These are phyloP conservation scores for Erpobdella octoculata DNA, from an alignment of 2,888 invertebrate species.

Conservation along the genomic window DNA sequence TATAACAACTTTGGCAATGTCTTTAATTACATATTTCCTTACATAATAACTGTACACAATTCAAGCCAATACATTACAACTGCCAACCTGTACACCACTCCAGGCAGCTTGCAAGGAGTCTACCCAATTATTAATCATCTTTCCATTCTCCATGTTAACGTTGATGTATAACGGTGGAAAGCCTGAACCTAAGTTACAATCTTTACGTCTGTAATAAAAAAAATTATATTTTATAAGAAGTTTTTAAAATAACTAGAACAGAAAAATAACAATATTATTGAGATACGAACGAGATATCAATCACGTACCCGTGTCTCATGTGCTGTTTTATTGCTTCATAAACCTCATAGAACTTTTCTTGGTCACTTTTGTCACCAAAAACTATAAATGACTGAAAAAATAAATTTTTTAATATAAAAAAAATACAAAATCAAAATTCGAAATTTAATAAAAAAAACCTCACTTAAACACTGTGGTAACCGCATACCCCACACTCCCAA, in stretches of 20 bases:
- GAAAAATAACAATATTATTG: no score
- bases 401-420: conserved; percentile 18
- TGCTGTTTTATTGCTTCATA: conserved; percentile 58
- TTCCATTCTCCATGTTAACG: conserved; percentile 59
- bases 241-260: neutral
- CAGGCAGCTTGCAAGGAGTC: conserved; percentile 60
- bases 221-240: neutral
- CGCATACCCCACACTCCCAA: no score
- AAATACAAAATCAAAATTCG: neutral
- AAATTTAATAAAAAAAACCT: no score
- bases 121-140: conserved; percentile 60
- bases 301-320: conserved; percentile 58
- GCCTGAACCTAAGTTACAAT: conserved; percentile 58
- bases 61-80: no score
- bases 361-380: conserved; percentile 59
- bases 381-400: conserved; percentile 56
- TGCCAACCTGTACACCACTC: conserved; percentile 48
- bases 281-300: no score
- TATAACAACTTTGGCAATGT: neutral
- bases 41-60: neutral
- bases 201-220: conserved; percentile 54
- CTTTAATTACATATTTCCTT: neutral
- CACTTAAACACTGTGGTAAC: no score
- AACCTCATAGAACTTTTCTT: conserved; percentile 58
- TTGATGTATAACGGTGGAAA: conserved; percentile 62